Evolutionary conservation across 2,797 vertebrate genomes (phyloP).

Genomic region (Falco cherrug): DNA sequence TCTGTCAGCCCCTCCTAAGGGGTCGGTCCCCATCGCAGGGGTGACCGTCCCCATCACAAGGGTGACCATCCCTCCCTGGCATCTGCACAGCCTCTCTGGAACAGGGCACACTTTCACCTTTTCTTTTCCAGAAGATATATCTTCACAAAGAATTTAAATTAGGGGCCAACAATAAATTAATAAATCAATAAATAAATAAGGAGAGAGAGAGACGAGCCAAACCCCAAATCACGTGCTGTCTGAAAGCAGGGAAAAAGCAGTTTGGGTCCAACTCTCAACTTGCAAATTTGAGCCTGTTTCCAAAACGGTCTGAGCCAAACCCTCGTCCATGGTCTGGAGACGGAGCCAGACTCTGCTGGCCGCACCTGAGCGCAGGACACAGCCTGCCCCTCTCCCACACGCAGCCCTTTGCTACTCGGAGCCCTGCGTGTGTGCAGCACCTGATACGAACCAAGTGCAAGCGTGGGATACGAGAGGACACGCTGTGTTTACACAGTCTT

Average conservation of each 20-base stretch:
- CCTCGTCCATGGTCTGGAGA: neutral
- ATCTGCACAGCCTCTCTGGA: neutral
- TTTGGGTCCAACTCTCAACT: neutral
- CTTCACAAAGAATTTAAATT: neutral
- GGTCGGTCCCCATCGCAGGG: neutral
- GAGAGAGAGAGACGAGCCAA: neutral
- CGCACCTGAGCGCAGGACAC: neutral
- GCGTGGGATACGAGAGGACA: rapidly evolving
- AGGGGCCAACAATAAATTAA: neutral
- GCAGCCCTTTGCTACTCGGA: neutral
- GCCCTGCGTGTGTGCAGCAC: neutral
- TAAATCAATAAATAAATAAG: neutral
- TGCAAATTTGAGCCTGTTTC: neutral
- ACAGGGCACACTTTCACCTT: neutral
- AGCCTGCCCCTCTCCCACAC: neutral
- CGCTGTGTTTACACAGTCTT: rapidly evolving
- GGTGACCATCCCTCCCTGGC: neutral
- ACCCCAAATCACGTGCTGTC: neutral
- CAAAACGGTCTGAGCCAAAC: neutral
- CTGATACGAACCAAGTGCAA: rapidly evolving
- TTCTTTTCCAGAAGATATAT: neutral
- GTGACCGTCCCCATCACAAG: rapidly evolving
- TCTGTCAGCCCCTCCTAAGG: neutral
- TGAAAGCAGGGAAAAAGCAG: neutral
- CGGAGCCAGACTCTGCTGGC: neutral